These are phyloP conservation scores for Euplexia lucipara DNA, from an alignment of 2,888 invertebrate species.

Conservation along the genomic window DNA sequence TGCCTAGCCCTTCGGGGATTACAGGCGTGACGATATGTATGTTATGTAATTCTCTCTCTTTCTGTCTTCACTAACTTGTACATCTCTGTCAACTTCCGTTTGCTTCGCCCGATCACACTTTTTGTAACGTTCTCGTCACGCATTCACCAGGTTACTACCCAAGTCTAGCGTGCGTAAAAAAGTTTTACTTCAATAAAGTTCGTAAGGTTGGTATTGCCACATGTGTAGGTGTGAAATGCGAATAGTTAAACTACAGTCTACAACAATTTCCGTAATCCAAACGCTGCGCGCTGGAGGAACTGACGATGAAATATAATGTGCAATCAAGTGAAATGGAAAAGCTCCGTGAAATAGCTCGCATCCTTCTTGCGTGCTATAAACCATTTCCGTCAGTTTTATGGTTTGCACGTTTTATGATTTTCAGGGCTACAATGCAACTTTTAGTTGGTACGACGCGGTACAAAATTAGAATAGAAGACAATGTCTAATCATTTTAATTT, in stretches of 20 bases:
- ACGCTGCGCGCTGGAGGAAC: slow-evolving; percentile 54
- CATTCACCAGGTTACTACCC: no score
- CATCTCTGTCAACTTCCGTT: no score
- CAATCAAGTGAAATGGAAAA: slow-evolving; percentile 82
- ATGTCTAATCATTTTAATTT: slow-evolving; percentile 62
- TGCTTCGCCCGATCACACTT: no score
- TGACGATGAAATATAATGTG: slow-evolving; percentile 81
- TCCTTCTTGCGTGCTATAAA: slow-evolving; percentile 83
- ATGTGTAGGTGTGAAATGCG: background rate
- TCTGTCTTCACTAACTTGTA: no score
- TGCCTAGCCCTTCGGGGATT: no score
- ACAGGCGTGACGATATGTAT: no score
- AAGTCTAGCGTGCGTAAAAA: no score
- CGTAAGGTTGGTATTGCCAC: background rate
- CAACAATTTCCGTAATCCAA: slow-evolving; percentile 43
- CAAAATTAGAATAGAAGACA: slow-evolving; percentile 54
- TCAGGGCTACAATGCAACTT: slow-evolving; percentile 75
- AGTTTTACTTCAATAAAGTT: no score
- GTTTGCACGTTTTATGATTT: slow-evolving; percentile 81
- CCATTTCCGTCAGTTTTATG: slow-evolving; percentile 78
- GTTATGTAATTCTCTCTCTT: no score
- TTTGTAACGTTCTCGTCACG: no score
- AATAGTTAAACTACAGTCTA: slow-evolving; percentile 6
- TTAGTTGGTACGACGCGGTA: slow-evolving; percentile 64
- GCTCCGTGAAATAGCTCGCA: slow-evolving; percentile 75